Evolutionary conservation across 2,888 invertebrate genomes (phyloP).

Genomic region (Linyphia triangularis): DNA sequence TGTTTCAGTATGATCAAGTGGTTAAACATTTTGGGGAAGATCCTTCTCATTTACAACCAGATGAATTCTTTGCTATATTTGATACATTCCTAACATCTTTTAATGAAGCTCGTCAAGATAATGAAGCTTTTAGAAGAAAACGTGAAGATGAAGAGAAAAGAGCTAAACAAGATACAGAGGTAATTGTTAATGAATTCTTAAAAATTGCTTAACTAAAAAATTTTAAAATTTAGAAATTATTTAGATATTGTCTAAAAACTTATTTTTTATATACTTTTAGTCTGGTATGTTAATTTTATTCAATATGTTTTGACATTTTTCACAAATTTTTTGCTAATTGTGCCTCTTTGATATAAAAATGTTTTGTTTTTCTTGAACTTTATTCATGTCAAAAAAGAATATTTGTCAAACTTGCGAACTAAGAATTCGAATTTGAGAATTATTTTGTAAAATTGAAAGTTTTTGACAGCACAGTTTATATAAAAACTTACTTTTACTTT

Average conservation of each 20-base stretch:
- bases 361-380: too few relatives aligned
- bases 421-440: too few relatives aligned
- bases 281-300: background rate
- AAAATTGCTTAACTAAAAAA: background rate
- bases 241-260: background rate
- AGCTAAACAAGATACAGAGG: conserved; percentile 92
- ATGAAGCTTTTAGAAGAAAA: conserved; percentile 89
- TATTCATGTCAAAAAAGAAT: too few relatives aligned
- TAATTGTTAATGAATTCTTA: conserved; percentile 77
- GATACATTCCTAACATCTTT: conserved; percentile 92
- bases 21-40: conserved; percentile 95
- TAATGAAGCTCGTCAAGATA: conserved; percentile 91
- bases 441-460: too few relatives aligned
- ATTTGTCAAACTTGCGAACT: too few relatives aligned
- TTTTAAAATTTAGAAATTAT: background rate
- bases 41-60: conserved; percentile 87
- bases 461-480: too few relatives aligned
- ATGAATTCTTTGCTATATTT: conserved; percentile 95
- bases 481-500: too few relatives aligned
- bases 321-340: background rate
- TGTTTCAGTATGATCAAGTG: conserved; percentile 89
- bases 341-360: too few relatives aligned
- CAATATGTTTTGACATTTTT: too few relatives aligned
- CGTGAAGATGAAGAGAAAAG: conserved; percentile 94
- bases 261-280: background rate